Percentiles rank a stretch among this genome's conserved stretches.
Conservation (phyloP, 2,888 invertebrate genomes). For the Platerodrilus igneus region DNA sequence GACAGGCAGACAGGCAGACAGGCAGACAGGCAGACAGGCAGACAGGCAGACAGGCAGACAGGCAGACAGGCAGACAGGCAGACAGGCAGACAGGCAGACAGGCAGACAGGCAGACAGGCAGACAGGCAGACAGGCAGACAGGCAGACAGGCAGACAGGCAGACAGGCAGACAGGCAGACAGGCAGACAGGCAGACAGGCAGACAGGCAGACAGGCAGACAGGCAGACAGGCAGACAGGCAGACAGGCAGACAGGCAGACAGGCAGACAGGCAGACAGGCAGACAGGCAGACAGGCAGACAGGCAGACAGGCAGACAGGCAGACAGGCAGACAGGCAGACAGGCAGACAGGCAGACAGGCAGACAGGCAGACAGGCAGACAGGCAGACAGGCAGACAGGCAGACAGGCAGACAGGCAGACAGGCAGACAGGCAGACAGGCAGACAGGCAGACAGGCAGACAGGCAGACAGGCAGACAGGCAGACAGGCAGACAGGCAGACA, state of each 20-base stretch:
- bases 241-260: constrained; percentile 3
- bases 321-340: too few relatives aligned
- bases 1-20: background rate
- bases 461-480: too few relatives aligned
- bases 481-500: too few relatives aligned
- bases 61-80: constrained; percentile 9
- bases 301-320: too few relatives aligned
- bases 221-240: constrained; percentile 3
- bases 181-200: constrained; percentile 5
- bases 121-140: constrained; percentile 18
- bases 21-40: background rate
- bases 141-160: constrained; percentile 21
- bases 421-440: too few relatives aligned
- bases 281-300: constrained; percentile 7
- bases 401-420: too few relatives aligned
- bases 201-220: constrained; percentile 3
- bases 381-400: too few relatives aligned
- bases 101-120: constrained; percentile 24
- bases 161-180: constrained; percentile 6
- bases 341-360: too few relatives aligned
- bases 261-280: constrained; percentile 1
- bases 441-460: too few relatives aligned
- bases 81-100: constrained; percentile 9
- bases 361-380: too few relatives aligned
- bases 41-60: constrained; percentile 4